Evolutionary conservation across 2,113 vertebrate genomes (phyloP).

Genomic region (Genyomyrus donnyi): DNA sequence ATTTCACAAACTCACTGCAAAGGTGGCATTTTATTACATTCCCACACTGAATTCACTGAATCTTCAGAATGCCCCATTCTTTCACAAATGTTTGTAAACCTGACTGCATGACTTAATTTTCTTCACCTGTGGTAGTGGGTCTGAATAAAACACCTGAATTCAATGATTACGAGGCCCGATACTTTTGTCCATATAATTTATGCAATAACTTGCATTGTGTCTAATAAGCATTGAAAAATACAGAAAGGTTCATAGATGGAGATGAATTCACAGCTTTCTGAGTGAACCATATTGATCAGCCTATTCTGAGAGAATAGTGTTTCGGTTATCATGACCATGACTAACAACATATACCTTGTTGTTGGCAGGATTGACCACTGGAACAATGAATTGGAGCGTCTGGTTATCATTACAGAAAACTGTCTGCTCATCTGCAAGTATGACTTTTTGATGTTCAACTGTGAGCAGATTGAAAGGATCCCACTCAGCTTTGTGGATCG

Average conservation of each 20-base stretch:
- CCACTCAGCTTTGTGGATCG: slow-evolving; percentile 54
- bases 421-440: slow-evolving; percentile 71
- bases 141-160: not conserved
- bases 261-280: not conserved
- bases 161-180: not conserved
- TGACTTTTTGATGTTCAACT: slow-evolving; percentile 68
- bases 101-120: not conserved
- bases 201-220: too few relatives aligned
- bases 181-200: not conserved
- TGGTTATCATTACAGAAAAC: slow-evolving; percentile 56
- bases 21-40: too few relatives aligned
- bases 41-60: too few relatives aligned
- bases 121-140: not conserved
- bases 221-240: too few relatives aligned
- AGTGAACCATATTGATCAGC: not conserved
- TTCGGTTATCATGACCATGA: not conserved
- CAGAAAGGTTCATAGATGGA: not conserved
- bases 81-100: not conserved
- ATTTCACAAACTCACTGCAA: too few relatives aligned
- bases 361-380: slow-evolving; percentile 66
- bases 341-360: not conserved
- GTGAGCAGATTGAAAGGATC: slow-evolving; percentile 60
- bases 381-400: slow-evolving; percentile 76
- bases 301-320: not conserved
- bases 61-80: too few relatives aligned